Percentiles rank a stretch among this genome's conserved stretches.
Conservation (phyloP, 2,797 vertebrate species). For the Xiphorhynchus erythropygius region DNA sequence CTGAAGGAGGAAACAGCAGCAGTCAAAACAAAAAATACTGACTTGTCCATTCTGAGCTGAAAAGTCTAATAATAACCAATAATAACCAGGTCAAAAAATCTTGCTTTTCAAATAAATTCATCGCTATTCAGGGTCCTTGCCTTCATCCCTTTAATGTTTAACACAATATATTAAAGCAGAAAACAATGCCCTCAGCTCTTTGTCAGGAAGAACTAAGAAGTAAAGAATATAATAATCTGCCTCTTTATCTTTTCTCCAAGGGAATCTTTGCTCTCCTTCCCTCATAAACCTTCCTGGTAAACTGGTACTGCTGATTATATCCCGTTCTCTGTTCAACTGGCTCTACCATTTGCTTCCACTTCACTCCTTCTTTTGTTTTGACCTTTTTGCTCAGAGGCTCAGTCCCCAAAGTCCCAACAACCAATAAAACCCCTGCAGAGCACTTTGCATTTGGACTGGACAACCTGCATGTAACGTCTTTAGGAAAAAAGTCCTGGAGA, state of each 20-base stretch:
- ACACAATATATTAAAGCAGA: slow-evolving; percentile 57
- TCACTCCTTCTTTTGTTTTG: not conserved
- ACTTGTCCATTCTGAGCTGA: not conserved
- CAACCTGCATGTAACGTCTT: not conserved
- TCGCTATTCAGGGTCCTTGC: not conserved
- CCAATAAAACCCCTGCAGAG: not conserved
- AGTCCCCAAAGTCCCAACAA: not conserved
- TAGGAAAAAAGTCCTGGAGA: not conserved
- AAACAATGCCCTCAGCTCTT: slow-evolving; percentile 48
- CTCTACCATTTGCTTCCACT: slow-evolving; percentile 11
- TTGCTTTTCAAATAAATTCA: slow-evolving; percentile 27
- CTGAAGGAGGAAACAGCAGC: not conserved
- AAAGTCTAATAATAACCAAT: slow-evolving; percentile 28
- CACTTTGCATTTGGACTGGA: not conserved
- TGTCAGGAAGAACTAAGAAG: slow-evolving; percentile 36
- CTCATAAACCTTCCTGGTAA: slow-evolving; percentile 46
- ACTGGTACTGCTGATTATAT: not conserved
- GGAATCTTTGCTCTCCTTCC: slow-evolving; percentile 17
- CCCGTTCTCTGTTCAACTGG: not conserved
- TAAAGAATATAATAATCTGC: slow-evolving; percentile 31
- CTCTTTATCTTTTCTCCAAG: slow-evolving; percentile 35
- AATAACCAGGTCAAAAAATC: not conserved
- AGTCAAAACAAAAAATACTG: slow-evolving; percentile 1
- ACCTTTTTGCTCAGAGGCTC: not conserved
- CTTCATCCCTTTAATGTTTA: slow-evolving; percentile 50